Base-by-base conservation (phyloP, 2,888 invertebrate genomes). In the Nasonia oneida region DNA sequence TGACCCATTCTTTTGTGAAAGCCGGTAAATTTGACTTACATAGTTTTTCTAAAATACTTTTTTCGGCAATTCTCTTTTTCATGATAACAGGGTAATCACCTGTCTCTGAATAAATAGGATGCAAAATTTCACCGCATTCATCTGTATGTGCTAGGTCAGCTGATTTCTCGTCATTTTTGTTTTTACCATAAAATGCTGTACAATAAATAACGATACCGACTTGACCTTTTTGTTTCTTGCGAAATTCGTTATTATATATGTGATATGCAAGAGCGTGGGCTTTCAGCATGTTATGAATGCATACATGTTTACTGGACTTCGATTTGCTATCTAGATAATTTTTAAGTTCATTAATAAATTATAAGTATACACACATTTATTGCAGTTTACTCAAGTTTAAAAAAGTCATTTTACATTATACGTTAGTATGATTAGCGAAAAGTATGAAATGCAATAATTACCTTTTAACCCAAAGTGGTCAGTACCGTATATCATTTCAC, bases 231-330 rank as follows among this genome's bases (percentile, higher is more conserved):
- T 95, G 94, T 33, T 91, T 89, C 33, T 94, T 92, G 81, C 95
- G 94, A 90, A 95, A 97, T 85, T 95, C 93, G 15, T 94, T 92
- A 70, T 95, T 94, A 89, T 95, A 96, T 90, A 96, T 94, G 89
- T 95, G 96, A 88, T 95, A 96, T 33, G 94, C 96, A 90, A 94
- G 95, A 0, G 96, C 96, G 90, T 97, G 97, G 0, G 97, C 96
- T 90, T 96, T 95, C 42, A 97, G 93, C 84, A 96, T 93, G 90
- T 96, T 96, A 90, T 97, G 97, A 0, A 95, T 95, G 88, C 96
- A 96, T 0, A 95, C 93, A 91, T 97, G 97, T 86, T 95, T 53
- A 18, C 1, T 5, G 5, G 53, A 53, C 18, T 53, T 53, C 18
- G 1, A 53, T 18, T 53, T 53, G 4, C 18, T 3, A 18, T 18